Evolutionary conservation across 1,140 invertebrate species (phyloP), one percentile per base, ranked within the genome.

Genomic region (Geopemphigus sp.): DNA sequence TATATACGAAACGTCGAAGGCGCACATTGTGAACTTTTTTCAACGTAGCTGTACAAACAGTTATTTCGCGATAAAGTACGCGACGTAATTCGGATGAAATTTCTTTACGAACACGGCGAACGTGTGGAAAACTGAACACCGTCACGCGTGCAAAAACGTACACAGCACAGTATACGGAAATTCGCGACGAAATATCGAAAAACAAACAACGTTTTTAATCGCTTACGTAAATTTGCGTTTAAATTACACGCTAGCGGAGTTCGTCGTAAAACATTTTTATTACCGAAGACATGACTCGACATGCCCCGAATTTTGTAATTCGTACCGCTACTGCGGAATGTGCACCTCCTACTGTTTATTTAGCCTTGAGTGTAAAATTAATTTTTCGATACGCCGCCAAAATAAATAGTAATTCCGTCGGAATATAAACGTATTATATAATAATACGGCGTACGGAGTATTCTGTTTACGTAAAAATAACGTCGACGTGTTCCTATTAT

Each of bases 301-400:
- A n/a, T n/a, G n/a, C n/a, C n/a, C n/a, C n/a, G n/a, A n/a, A 45
- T 22, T 66, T 63, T 11, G 6, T 63, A 63, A 63, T 63, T 63
- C 26, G 17, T 29, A 63, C 8, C 17, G 61, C 61, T 63, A 63
- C 61, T 3, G 29, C 8, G 26, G 17, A 63, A 17, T 63, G 26
- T 63, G 17, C 19, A 29, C 19, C 19, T 17, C 8, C 6, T 29
- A 8, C 3, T 39, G 8, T 39, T 19, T 29, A 19, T 19, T 24
- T 15, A 26, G 11, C 61, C 61, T 63, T 63, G 29, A 32, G 26
- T 26, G 61, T 63, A 63, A 63, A 63, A 63, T 32, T 15, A 15
- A 59, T 39, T 39, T 39, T 39, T 39, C 3, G 8, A 39, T 39
- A 39, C 3, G 8, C 32, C 3, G n/a, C n/a, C 32, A 8, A 39